Percentiles rank a stretch among this genome's conserved stretches.
Conservation (phyloP, 2,888 invertebrate species). For the Polyommatus iphigenia region DNA sequence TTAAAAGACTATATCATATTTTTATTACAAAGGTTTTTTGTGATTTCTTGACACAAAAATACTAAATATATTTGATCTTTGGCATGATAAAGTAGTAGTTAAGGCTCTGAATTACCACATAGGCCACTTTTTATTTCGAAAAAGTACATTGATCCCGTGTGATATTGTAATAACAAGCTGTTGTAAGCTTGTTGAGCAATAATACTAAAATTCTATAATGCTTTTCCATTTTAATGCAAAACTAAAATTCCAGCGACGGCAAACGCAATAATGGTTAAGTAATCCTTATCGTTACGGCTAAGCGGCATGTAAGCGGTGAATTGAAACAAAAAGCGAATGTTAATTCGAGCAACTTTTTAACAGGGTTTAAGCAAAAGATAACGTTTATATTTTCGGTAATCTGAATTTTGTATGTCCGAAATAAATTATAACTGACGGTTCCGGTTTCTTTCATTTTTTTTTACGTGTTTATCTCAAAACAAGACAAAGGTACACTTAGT, state of each 20-base stretch:
- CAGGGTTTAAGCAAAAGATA: conserved; percentile 14
- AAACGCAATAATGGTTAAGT: conserved; percentile 9
- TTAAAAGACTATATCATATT: no score
- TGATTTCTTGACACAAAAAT: no score
- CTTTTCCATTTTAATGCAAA: neutral
- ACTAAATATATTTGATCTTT: no score
- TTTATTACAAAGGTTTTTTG: no score
- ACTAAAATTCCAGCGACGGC: neutral
- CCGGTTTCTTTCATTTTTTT: no score
- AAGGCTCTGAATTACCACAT: no score
- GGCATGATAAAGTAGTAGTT: no score
- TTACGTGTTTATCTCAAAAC: no score
- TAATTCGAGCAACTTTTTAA: neutral
- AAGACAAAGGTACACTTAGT: no score
- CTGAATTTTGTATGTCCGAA: neutral
- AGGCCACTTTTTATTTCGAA: no score
- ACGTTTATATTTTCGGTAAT: neutral
- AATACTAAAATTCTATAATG: neutral
- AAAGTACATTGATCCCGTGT: neutral
- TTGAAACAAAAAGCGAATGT: conserved; percentile 16
- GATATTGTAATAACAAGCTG: neutral
- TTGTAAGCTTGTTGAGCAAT: neutral
- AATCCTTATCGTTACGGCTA: conserved; percentile 5
- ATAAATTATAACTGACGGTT: no score
- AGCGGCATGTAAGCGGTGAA: neutral